Evolutionary conservation across 2,797 vertebrate genomes (phyloP).

Genomic region (Amblyopsis hoosieri): DNA sequence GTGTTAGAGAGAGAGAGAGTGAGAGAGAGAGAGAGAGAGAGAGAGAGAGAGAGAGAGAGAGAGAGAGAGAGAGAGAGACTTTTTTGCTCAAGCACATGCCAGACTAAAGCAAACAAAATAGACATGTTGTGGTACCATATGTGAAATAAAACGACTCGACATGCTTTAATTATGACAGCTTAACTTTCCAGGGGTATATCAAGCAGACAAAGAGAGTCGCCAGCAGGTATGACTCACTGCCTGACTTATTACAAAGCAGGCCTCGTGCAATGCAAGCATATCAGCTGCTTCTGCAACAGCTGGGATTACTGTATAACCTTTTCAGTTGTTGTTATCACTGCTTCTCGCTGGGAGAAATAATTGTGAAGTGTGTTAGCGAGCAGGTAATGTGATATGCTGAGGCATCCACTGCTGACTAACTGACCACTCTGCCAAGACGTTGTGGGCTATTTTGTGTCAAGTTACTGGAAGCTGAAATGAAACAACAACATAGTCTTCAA

Average conservation of each 20-base stretch:
- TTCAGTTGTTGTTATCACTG: slow-evolving; percentile 7
- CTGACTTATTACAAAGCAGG: slow-evolving; percentile 24
- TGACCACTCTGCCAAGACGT: slow-evolving; percentile 4
- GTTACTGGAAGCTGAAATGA: slow-evolving; percentile 18
- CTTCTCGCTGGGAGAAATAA: slow-evolving; percentile 10
- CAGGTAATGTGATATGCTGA: background rate
- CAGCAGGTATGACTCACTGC: slow-evolving; percentile 30
- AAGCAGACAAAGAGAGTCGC: slow-evolving; percentile 20
- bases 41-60: no score
- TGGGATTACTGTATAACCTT: background rate
- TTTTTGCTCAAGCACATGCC: slow-evolving; percentile 3
- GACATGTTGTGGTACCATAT: background rate
- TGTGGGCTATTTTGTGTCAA: background rate
- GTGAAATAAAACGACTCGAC: background rate
- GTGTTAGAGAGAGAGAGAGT: no score
- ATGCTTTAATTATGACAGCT: slow-evolving; percentile 21
- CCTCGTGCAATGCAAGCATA: slow-evolving; percentile 23
- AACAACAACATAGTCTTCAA: slow-evolving; percentile 18
- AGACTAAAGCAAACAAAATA: slow-evolving; percentile 22
- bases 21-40: no score
- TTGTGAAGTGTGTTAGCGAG: background rate
- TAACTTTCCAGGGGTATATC: background rate
- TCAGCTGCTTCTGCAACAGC: slow-evolving; percentile 20
- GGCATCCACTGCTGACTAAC: slow-evolving; percentile 2
- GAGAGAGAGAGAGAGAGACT: background rate